Evolutionary conservation across 1,140 invertebrate species (phyloP).

Genomic region (Capitella teleta): DNA sequence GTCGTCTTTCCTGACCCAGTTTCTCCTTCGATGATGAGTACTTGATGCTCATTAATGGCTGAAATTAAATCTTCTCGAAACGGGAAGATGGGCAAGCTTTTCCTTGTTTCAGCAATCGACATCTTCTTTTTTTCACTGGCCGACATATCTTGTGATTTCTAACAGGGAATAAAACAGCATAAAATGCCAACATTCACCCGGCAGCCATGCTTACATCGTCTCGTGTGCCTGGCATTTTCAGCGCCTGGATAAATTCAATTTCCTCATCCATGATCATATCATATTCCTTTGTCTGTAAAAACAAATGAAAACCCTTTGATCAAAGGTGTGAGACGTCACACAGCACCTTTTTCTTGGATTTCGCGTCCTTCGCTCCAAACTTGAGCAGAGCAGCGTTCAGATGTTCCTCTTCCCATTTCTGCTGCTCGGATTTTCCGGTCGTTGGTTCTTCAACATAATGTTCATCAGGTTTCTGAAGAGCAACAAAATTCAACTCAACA

Average conservation of each 20-base stretch:
- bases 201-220: slow-evolving; percentile 7
- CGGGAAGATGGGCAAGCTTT: slow-evolving; percentile 85
- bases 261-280: slow-evolving; percentile 85
- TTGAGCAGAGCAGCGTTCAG: slow-evolving; percentile 80
- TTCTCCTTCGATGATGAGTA: slow-evolving; percentile 89
- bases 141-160: slow-evolving; percentile 33
- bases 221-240: slow-evolving; percentile 71
- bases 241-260: slow-evolving; percentile 92
- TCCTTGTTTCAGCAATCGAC: slow-evolving; percentile 83
- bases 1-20: slow-evolving; percentile 98
- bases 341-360: slow-evolving; percentile 32
- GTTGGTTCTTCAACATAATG: slow-evolving; percentile 81
- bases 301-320: background rate
- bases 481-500: background rate
- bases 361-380: slow-evolving; percentile 86
- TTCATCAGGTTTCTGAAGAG: slow-evolving; percentile 42
- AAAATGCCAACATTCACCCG: too few relatives aligned
- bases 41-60: slow-evolving; percentile 79
- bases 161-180: background rate
- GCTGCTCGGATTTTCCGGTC: slow-evolving; percentile 82
- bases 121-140: slow-evolving; percentile 61
- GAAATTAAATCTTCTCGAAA: slow-evolving; percentile 80
- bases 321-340: background rate
- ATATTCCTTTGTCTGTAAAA: slow-evolving; percentile 60
- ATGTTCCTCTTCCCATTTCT: slow-evolving; percentile 97